Evolutionary conservation across 2,888 invertebrate genomes (phyloP).

Genomic region (Dicranocentrus wangi): DNA sequence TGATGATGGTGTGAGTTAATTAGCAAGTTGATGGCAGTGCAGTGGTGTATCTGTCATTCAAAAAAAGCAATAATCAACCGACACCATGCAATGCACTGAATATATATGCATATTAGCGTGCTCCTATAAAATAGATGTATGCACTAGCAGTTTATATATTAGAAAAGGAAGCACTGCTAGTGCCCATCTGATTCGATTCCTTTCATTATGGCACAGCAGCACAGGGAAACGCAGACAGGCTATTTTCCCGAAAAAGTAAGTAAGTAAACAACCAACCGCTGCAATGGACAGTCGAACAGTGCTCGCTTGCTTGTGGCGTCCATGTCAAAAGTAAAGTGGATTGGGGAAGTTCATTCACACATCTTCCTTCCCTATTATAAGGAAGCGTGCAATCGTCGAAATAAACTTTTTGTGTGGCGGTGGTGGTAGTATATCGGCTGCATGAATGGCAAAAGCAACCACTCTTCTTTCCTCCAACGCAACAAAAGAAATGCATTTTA

Average conservation of each 20-base stretch:
- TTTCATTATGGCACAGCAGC: neutral
- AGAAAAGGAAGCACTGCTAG: slow-evolving; percentile 25
- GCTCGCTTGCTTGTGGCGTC: neutral
- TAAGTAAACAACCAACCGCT: slow-evolving; percentile 33
- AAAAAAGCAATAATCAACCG: slow-evolving; percentile 51
- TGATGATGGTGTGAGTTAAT: slow-evolving; percentile 68
- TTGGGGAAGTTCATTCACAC: slow-evolving; percentile 21
- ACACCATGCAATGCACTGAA: slow-evolving; percentile 10
- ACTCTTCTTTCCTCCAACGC: neutral
- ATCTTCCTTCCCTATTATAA: too few relatives aligned
- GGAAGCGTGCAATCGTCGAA: too few relatives aligned
- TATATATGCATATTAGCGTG: neutral
- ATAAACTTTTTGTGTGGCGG: too few relatives aligned
- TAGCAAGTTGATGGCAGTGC: slow-evolving; percentile 64
- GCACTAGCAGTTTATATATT: too few relatives aligned
- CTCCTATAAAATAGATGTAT: neutral
- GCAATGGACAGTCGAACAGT: slow-evolving; percentile 40
- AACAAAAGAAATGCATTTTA: slow-evolving; percentile 35
- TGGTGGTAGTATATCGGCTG: too few relatives aligned
- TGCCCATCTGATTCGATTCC: slow-evolving; percentile 39
- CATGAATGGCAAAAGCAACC: too few relatives aligned
- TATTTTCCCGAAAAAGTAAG: slow-evolving; percentile 20
- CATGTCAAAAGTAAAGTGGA: slow-evolving; percentile 37
- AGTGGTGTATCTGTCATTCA: slow-evolving; percentile 46
- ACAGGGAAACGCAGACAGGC: neutral